Conservation (phyloP, 2,113 vertebrate species). For the Nycticryphes semicollaris region DNA sequence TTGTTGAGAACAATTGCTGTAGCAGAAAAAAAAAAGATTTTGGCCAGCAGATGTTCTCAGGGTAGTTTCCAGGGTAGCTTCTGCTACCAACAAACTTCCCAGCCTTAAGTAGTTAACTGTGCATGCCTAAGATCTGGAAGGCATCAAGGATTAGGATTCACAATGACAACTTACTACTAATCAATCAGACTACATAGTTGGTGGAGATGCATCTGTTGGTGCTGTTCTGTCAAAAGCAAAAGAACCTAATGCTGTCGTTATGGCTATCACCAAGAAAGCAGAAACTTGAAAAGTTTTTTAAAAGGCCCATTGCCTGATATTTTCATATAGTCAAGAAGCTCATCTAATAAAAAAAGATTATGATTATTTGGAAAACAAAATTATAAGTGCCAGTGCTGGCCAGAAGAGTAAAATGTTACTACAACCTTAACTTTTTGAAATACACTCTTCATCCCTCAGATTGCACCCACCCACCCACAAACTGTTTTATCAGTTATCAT, state of each 20-base stretch:
- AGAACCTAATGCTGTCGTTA: fast-evolving
- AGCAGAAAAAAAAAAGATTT: neutral
- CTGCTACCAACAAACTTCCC: neutral
- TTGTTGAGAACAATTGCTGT: neutral
- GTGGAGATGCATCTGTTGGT: neutral
- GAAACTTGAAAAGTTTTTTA: neutral
- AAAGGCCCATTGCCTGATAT: neutral
- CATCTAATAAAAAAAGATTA: neutral
- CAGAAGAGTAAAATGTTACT: neutral
- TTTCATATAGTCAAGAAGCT: neutral
- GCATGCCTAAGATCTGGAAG: neutral
- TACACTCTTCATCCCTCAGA: neutral
- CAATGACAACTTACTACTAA: neutral
- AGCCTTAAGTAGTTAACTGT: neutral
- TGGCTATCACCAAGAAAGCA: neutral
- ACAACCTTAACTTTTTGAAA: neutral
- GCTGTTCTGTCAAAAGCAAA: neutral
- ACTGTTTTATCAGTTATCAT: neutral
- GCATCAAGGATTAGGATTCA: neutral
- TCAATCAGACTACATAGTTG: fast-evolving
- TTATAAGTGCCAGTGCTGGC: neutral
- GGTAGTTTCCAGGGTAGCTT: neutral
- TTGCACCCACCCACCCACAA: fast-evolving
- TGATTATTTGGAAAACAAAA: neutral
- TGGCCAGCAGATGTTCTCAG: neutral